Base-by-base conservation (phyloP, 1,140 invertebrate genomes). In the Drosophila mayri region DNA sequence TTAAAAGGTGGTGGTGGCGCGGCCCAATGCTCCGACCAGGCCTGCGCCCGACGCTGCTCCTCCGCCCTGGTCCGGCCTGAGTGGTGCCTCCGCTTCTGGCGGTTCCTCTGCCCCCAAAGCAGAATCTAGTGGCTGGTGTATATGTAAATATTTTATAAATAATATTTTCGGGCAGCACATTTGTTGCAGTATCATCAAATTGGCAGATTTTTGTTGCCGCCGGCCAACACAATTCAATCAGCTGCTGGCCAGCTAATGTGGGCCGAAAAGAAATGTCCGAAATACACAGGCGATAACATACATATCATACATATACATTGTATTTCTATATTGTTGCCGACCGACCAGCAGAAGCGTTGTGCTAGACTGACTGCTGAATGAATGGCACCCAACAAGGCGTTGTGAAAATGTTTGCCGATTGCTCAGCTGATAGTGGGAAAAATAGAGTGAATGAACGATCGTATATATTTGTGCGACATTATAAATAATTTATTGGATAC, bases 201-300 rank as follows among this genome's bases (percentile, higher is more conserved):
- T 90, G 85, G 85, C 85, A 85, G 83, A 57, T 85, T 90, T 90
- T 75, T 88, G 67, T 76, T 90, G 77, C 63, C 81, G 81, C 67
- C 90, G 78, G 81, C 85, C 81, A 90, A 90, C 81, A 90, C 85
- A 85, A 90, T 85, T 90, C 85, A 90, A 90, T 90, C 85, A 88
- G 85, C 84, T 87, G 85, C 71, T 83, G 52, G 76, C 38, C 49
- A 61, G 66, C 49, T 44, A 70, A 67, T 84, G 50, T 79, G 64
- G 61, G 61, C 40, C 71, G 59, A 80, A 62, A 50, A 46, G 40
- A 49, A 52, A 55, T 38, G 41, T 62, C 32, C 7, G 59, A 59
- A 35, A 72, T 40, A 72, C 44, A 49, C 70, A 32, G 18, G 37
- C 44, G 70, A 30, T 60, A 72, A 72, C 54, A 60, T 43, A 74